These are phyloP conservation scores for Meandrusa payeni DNA, from an alignment of 2,888 invertebrate genomes.

Conservation along the genomic window DNA sequence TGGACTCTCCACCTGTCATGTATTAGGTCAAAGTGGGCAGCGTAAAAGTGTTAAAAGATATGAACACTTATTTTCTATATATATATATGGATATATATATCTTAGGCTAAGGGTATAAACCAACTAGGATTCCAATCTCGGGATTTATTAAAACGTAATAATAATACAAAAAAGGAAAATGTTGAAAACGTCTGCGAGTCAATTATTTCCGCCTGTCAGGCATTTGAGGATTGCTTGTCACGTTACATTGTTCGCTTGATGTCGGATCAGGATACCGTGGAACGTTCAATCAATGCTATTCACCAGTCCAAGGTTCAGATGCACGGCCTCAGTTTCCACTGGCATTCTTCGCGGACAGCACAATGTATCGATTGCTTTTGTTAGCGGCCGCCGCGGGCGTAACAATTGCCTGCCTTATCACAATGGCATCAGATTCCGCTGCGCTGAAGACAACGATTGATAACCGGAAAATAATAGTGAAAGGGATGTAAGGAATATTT, in stretches of 20 bases:
- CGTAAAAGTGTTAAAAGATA: too few species aligned
- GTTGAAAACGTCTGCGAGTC: not conserved
- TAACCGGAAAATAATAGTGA: conserved; percentile 15
- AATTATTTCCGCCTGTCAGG: conserved; percentile 7
- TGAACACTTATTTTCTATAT: too few species aligned
- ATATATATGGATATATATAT: too few species aligned
- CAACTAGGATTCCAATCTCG: too few species aligned
- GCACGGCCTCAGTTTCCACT: conserved; percentile 62
- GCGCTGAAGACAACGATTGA: conserved; percentile 36
- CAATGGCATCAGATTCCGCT: conserved; percentile 66
- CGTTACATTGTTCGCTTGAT: conserved; percentile 6
- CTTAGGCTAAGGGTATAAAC: too few species aligned
- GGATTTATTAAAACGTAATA: too few species aligned
- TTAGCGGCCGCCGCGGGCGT: conserved; percentile 39
- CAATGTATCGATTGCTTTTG: conserved; percentile 64
- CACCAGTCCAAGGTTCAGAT: conserved; percentile 67
- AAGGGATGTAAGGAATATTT: conserved; percentile 4
- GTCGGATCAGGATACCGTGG: conserved; percentile 27
- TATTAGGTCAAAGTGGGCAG: too few species aligned
- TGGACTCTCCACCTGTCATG: too few species aligned
- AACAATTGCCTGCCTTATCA: conserved; percentile 61
- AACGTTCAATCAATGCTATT: conserved; percentile 42
- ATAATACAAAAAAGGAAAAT: too few species aligned
- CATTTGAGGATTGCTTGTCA: conserved; percentile 8
- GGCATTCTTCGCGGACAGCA: conserved; percentile 69